Evolutionary conservation across 2,113 vertebrate genomes (phyloP), one percentile per base, ranked within the genome.

Genomic region (Opisthocomus hoazin): DNA sequence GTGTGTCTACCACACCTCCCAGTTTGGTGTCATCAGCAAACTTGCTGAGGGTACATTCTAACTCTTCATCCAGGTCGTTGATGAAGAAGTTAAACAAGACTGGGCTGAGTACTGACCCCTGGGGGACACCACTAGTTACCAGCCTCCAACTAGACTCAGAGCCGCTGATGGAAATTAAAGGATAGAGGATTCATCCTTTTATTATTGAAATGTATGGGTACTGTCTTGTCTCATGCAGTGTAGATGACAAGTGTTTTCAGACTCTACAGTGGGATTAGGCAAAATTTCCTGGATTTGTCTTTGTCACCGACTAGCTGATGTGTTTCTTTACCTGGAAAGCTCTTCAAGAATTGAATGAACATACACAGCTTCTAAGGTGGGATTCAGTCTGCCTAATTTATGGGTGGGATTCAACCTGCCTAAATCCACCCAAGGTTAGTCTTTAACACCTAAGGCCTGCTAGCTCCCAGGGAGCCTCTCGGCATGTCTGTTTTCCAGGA

Each of bases 211-310:
- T 53, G 1, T 50, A 20, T 30, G 9, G 32, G 5, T 46, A 54
- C 7, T 0, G 0, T 75, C 51, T 58, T 60, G 30, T 54, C 20
- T 61, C 5, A 5, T 2, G 8, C n/a, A 32, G 9, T 22, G 27
- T 26, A 69, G 48, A 7, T 50, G 41, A 48, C 30, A 32, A 45
- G 23, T 66, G 27, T 71, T 76, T 86, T 48, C 32, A 82, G 41
- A 56, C 29, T 84, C 16, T 41, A 32, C 14, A 58, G 30, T 0
- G 1, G 3, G 9, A 21, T 37, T 46, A 53, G 45, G 29, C 30
- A 71, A 80, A 70, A 56, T 66, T 88, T 8, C 37, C 32, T 85
- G 74, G 9, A 71, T 60, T 4, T 75, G 23, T n/a, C 30, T 88
- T 60, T 53, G 15, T 61, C 1, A 1, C 8, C 3, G 2, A 51